Evolutionary conservation across 2,113 vertebrate species (phyloP).

Genomic region (Polypterus bichir): DNA sequence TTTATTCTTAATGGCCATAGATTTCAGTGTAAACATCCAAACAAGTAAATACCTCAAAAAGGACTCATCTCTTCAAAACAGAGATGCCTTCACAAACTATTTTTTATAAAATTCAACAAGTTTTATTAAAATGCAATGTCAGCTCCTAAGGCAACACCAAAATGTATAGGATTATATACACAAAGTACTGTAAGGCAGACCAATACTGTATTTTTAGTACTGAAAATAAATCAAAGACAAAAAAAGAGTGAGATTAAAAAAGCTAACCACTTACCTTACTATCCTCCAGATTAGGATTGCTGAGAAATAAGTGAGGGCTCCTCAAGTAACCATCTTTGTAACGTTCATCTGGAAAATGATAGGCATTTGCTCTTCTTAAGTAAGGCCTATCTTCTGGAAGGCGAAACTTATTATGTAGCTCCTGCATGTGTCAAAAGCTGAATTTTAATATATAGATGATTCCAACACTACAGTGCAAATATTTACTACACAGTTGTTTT

Average conservation of each 20-base stretch:
- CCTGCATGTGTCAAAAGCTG: slow-evolving; percentile 37
- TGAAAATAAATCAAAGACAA: too few species aligned
- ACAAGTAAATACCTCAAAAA: too few species aligned
- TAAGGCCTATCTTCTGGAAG: slow-evolving; percentile 71
- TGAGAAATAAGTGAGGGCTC: slow-evolving; percentile 70
- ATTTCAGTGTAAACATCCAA: too few species aligned
- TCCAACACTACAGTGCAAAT: too few species aligned
- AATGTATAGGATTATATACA: neutral
- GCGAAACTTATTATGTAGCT: slow-evolving; percentile 63
- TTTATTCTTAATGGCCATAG: too few species aligned
- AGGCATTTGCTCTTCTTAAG: slow-evolving; percentile 74
- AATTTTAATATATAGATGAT: too few species aligned
- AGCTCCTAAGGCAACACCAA: neutral
- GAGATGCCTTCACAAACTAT: too few species aligned
- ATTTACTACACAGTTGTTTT: too few species aligned
- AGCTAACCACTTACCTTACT: slow-evolving; percentile 50
- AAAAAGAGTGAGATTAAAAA: neutral
- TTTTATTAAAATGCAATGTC: neutral
- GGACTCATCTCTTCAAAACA: too few species aligned
- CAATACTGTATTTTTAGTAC: neutral
- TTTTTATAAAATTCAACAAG: neutral
- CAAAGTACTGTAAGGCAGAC: too few species aligned
- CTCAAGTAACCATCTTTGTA: slow-evolving; percentile 81
- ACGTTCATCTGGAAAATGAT: slow-evolving; percentile 74
- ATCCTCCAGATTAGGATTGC: slow-evolving; percentile 54